Evolutionary conservation across 1,140 invertebrate genomes (phyloP), one percentile per base, ranked within the genome.

Genomic region (Aphelenchoides fujianensis): DNA sequence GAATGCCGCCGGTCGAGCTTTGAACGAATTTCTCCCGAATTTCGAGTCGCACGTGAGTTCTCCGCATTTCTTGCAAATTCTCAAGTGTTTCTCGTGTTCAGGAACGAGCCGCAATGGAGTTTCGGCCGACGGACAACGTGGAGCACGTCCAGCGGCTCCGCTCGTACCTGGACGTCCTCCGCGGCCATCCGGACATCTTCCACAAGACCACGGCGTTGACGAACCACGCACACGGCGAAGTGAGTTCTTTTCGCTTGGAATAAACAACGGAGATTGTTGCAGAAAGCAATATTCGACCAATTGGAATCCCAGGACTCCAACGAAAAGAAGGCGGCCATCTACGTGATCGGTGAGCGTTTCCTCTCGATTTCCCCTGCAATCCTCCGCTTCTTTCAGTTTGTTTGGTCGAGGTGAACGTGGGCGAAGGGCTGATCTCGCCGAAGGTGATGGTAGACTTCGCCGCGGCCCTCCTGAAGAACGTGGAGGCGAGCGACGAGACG

Each of bases 251-350:
- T 5, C 28, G 5, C 5, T 16, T 59, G 34, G 7, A 23, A 16
- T 59, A 30, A 7, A 7, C 34, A 7, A 16, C 0, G 31, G n/a
- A n/a, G n/a, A 19, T 16, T 59, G 12, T 74, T 76, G 37, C 66
- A 77, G 28, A 66, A 30, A 37, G 71, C 68, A 19, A 55, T 78
- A 3, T 74, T 76, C 53, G 68, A 78, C 30, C 53, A 66, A 52
- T 41, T 78, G 2, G 72, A 71, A 23, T 67, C 72, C n/a, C 7
- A 68, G 9, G 77, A 81, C 54, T 7, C 64, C 16, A 62, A 68
- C 62, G 77, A 81, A 36, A 74, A 73, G 31, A 69, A 68, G 53
- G 76, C 79, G 5, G 78, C 76, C 32, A 80, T 80, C 31, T 80
- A 66, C 62, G 37, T 79, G 2, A 81, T 80, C 30, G 78, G 78